Base-by-base conservation (phyloP, 2,888 invertebrate species). In the Dryomyza anilis region DNA sequence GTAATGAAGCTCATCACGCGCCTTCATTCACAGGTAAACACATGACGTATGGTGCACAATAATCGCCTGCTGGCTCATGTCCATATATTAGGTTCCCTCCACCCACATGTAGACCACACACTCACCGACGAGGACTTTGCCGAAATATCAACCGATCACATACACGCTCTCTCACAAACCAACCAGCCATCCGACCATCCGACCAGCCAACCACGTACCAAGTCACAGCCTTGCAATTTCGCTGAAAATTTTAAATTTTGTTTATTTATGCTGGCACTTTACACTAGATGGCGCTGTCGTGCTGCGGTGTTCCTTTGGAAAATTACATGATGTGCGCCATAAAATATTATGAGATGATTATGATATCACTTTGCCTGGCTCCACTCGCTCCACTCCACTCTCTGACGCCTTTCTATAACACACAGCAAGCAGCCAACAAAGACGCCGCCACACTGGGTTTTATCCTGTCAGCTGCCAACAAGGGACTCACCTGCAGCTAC, bases 311-410 rank as follows among this genome's bases (percentile, higher is more conserved):
- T 64, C 46, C 46, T 57, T 68, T 68, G 69, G 52, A 63, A 71
- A 72, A 71, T 71, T 68, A 71, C 67, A 70, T 68, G 70, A 61
- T 64, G 57, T 50, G 65, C 65, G 68, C 67, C 70, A 67, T 69
- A 70, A 68, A 69, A 73, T 71, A 72, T 70, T 68, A 71, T 68
- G 70, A 72, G 70, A 78, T 78, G 77, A 78, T 79, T 78, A 79
- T 78, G 74, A 77, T 79, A 77, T 79, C 76, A 78, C 73, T 79
- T 78, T 78, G 74, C 74, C 43, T 12, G 25, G 48, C 58, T 29
- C 29, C 7, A 10, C n/a, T 7, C 19, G 12, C 4, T 29, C 55
- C 66, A 63, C 67, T 12, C 16, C 48, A 48, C 46, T n/a, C n/a
- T n/a, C n/a, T n/a, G n/a, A 3, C 46, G 19, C 7, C 5, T 21